phyloP scores from a whole-genome alignment of 2,113 vertebrate species.

The Toxostoma redivivum region DNA sequence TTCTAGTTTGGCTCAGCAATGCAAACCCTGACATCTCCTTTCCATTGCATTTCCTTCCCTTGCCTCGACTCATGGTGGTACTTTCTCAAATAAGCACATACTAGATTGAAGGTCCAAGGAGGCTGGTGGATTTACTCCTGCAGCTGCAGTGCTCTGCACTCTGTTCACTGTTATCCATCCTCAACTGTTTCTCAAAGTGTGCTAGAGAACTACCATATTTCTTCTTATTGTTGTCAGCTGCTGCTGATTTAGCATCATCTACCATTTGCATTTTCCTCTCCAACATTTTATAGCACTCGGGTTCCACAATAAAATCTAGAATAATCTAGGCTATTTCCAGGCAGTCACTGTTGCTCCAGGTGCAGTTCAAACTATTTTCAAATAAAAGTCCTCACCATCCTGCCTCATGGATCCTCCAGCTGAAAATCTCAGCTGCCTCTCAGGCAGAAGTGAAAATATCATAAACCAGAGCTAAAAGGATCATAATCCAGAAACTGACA shows the following conservation, averaged over 20 bases:
- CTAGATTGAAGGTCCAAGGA: neutral
- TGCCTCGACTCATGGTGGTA: neutral
- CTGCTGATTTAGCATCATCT: neutral
- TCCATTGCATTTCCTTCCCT: neutral
- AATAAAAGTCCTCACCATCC: neutral
- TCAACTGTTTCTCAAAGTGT: neutral
- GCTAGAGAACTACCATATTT: neutral
- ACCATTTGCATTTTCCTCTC: neutral
- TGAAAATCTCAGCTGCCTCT: neutral
- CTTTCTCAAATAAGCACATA: neutral
- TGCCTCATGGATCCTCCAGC: neutral
- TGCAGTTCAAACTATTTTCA: neutral
- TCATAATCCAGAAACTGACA: neutral
- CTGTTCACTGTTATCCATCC: neutral
- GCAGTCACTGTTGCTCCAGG: neutral
- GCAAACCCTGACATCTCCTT: neutral
- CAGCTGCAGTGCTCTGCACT: neutral
- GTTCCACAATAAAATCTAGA: neutral
- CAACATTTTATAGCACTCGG: neutral
- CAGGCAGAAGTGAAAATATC: neutral
- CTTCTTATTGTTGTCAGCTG: neutral
- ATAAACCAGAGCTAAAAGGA: neutral
- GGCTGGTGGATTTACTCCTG: neutral
- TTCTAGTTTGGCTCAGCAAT: neutral
- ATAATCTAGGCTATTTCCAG: neutral